Base-by-base conservation (phyloP, 2,113 vertebrate genomes). In the Epinephelus lanceolatus region DNA sequence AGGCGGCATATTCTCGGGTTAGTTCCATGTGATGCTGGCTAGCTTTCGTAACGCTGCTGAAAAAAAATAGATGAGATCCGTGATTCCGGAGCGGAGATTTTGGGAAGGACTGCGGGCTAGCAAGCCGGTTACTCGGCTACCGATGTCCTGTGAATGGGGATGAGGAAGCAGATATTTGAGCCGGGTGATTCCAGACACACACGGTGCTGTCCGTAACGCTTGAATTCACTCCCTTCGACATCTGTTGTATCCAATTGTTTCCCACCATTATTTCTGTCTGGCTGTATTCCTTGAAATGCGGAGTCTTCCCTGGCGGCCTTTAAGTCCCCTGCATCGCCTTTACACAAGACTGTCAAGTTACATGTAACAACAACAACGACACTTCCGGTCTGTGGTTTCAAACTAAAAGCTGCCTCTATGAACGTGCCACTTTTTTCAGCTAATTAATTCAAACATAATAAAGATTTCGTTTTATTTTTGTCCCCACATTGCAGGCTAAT, bases 221-320 rank as follows among this genome's bases (percentile, higher is more conserved):
- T 25, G 4, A 0, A 6, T 19, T 52, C 52, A 68, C n/a, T 60
- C 37, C 56, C 40, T 25, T 49, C 75, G 19, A 21, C 30, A 37
- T 62, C 10, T 30, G 13, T 17, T 52, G 55, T 5, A 27, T 55
- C 68, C 45, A 11, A 7, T 33, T 27, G 8, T 37, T 68, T 45
- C 61, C 68, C 70, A 52, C 14, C 71, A 59, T 67, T 53, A 40
- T 66, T 30, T 42, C 61, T 18, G 18, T 6, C 57, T 33, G 57
- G 37, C 49, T 27, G 76, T 78, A 49, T 84, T 86, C 86, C 73
- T 60, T 71, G 75, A 53, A 85, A 76, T 76, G 83, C 83, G 27
- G 89, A 33, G n/a, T 76, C 55, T 68, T 74, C 68, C 57, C 61
- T 5, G 86, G 86, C 90, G 91, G 91, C 92, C 93, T 91, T 53